Conservation (phyloP, 2,113 vertebrate genomes). For the Plestiodon gilberti region DNA sequence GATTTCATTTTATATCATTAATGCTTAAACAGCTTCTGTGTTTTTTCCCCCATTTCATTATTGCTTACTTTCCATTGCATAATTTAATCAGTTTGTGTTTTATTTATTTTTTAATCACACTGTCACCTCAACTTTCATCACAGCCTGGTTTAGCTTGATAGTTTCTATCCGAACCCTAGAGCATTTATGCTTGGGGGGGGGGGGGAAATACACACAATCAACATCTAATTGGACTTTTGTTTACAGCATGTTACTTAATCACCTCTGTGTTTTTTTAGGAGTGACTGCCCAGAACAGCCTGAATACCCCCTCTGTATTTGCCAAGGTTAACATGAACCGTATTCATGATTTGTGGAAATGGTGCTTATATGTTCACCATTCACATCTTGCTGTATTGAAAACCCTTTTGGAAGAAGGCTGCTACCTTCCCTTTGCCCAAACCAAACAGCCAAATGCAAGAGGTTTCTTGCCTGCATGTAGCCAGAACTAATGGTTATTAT, state of each 20-base stretch:
- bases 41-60: background rate
- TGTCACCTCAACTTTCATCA: background rate
- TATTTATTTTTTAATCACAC: background rate
- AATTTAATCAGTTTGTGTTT: background rate
- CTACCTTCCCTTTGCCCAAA: background rate
- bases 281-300: background rate
- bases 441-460: background rate
- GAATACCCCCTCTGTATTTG: background rate
- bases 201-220: background rate
- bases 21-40: background rate
- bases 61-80: background rate
- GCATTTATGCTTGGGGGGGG: too few relatives aligned
- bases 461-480: conserved; percentile 6
- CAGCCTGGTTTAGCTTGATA: background rate
- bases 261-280: background rate
- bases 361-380: background rate
- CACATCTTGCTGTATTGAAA: background rate
- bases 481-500: background rate
- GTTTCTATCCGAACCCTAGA: background rate
- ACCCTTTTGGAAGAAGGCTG: conserved; percentile 4
- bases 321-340: background rate
- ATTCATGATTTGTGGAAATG: background rate
- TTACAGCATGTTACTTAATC: background rate
- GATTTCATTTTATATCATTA: too few relatives aligned
- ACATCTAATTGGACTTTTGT: background rate